Evolutionary conservation across 2,113 vertebrate species (phyloP).

Genomic region (Phaethon lepturus): DNA sequence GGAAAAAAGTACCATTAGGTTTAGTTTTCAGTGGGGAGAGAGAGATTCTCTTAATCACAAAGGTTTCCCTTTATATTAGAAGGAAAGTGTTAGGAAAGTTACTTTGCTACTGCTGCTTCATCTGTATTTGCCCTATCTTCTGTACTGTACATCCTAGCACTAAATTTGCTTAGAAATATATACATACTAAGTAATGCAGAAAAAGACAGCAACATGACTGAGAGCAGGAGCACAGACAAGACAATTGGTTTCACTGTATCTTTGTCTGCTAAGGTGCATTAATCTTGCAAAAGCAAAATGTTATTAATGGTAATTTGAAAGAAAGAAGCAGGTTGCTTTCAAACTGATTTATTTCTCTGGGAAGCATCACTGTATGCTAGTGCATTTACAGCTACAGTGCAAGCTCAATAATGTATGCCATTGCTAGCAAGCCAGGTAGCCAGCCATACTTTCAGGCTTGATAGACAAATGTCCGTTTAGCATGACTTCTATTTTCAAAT

Average conservation of each 20-base stretch:
- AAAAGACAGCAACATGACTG: conserved; percentile 10
- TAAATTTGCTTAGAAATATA: conserved; percentile 25
- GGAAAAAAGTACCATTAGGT: background rate
- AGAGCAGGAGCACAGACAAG: conserved; percentile 18
- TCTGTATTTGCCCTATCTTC: background rate
- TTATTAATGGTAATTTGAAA: conserved; percentile 54
- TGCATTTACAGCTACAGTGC: background rate
- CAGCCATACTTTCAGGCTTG: background rate
- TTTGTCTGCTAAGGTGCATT: conserved; percentile 21
- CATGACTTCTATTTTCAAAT: background rate
- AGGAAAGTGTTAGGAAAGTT: background rate
- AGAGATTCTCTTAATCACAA: background rate
- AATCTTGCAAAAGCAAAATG: conserved; percentile 45
- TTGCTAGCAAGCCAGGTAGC: background rate
- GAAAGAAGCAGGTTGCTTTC: conserved; percentile 43
- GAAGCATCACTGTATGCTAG: background rate
- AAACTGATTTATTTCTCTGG: conserved; percentile 34
- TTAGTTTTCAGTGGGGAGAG: background rate
- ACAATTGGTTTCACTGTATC: conserved; percentile 41
- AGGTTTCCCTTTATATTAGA: background rate
- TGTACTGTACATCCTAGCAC: background rate
- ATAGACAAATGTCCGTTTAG: conserved; percentile 32
- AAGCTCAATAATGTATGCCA: background rate
- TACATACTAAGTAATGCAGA: background rate
- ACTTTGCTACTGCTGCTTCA: background rate